Conservation (phyloP, 2,888 invertebrate species). For the Hyposoter dolosus region DNA sequence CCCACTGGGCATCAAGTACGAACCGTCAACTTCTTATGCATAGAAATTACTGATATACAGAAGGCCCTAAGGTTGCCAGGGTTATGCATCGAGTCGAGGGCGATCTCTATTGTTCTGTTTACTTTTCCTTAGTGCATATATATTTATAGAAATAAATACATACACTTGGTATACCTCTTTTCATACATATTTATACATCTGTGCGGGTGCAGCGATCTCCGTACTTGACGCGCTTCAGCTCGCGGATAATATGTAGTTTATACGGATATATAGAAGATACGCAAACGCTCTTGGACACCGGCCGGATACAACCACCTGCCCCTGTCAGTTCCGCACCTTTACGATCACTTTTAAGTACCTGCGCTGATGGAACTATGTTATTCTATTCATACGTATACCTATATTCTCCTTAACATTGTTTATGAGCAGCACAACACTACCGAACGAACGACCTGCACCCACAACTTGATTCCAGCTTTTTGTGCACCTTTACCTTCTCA, state of each 20-base stretch:
- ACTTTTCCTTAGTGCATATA: background rate
- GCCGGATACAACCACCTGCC: slow-evolving; percentile 83
- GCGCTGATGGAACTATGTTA: slow-evolving; percentile 54
- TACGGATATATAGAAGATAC: slow-evolving; percentile 45
- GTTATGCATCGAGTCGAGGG: background rate
- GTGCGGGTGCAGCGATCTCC: slow-evolving; percentile 66
- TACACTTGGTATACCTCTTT: slow-evolving; percentile 13
- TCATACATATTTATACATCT: slow-evolving; percentile 70
- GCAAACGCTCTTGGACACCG: slow-evolving; percentile 72
- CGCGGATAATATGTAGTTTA: slow-evolving; percentile 64
- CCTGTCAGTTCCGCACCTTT: slow-evolving; percentile 76
- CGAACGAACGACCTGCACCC: slow-evolving; percentile 26
- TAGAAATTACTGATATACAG: background rate
- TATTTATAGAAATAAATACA: slow-evolving; percentile 1
- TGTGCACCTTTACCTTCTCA: background rate
- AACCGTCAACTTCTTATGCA: slow-evolving; percentile 18
- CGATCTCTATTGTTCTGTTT: slow-evolving; percentile 12
- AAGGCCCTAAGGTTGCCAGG: slow-evolving; percentile 16
- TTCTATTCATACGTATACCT: slow-evolving; percentile 9
- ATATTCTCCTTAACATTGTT: background rate
- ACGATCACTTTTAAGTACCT: slow-evolving; percentile 70
- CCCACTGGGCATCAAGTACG: slow-evolving; percentile 77
- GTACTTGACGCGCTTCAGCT: slow-evolving; percentile 65
- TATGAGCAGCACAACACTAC: background rate
- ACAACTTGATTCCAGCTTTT: slow-evolving; percentile 2